Base-by-base conservation (phyloP, 2,797 vertebrate genomes). In the Sebastes hopkinsi region DNA sequence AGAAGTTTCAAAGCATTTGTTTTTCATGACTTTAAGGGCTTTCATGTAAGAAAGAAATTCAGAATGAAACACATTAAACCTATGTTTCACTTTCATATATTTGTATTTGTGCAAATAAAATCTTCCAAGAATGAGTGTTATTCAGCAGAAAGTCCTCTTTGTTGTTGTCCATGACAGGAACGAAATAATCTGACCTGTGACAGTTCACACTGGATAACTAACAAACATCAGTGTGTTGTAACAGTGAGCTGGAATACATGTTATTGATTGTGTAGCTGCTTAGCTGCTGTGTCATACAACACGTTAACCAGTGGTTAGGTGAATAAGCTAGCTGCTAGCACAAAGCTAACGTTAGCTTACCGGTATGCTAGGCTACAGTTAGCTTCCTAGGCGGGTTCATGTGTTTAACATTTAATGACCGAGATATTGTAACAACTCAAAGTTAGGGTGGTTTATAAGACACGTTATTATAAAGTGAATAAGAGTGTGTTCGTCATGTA, bases 321-420 rank as follows among this genome's bases (percentile, higher is more conserved):
- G n/a, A 25, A 14, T 2, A 11, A 25, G 81, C 70, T 83, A 72
- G 23, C 71, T 25, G 81, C 70, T 83, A 76, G 23, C 71, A 23
- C 6, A 9, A 61, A 65, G 84, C 89, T 92, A 91, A 81, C 34
- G n/a, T 52, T 90, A 92, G 88, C 91, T 29, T 42, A 38, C 56
- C 67, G 77, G 81, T 11, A 65, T n/a, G 77, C 81, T 83, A 82
- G 29, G 64, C 82, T 83, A 72, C 38, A 16, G 46, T 20, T 59
- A 74, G 85, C 80, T 34, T 74, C 58, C 20, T 11, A n/a, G 3
- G 1, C 3, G 9, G 50, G 9, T 36, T 60, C 1, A 69, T 13
- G 4, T 16, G 27, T 9, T 4, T 3, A 0, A 18, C n/a, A 67
- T 58, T 18, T 14, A 67, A 32, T 2, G 10, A 25, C 16, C 3